Evolutionary conservation across 2,797 vertebrate species (phyloP).

Genomic region (Eremophila alpestris): DNA sequence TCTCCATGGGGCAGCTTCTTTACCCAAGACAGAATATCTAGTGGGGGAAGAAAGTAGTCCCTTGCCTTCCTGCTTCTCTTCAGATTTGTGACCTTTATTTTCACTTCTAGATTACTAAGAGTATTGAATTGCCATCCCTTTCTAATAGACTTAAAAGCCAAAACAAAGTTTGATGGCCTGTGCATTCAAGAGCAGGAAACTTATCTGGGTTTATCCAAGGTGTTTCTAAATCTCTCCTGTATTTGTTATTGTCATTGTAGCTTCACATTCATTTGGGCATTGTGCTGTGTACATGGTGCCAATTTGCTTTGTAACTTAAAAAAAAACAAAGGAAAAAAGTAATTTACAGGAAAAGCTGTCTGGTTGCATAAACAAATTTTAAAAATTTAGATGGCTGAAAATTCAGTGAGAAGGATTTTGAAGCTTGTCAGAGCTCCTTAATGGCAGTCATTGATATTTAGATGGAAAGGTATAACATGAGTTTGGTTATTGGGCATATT

Average conservation of each 20-base stretch:
- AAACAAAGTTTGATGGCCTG: not conserved
- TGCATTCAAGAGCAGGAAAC: not conserved
- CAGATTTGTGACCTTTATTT: not conserved
- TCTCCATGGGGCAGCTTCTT: not conserved
- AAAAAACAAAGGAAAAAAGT: not conserved
- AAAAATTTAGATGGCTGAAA: not conserved
- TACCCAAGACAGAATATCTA: not conserved
- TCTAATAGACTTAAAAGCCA: not conserved
- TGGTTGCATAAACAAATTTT: not conserved
- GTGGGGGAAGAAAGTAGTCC: rapidly evolving
- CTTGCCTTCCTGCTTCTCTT: not conserved
- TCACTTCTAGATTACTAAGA: not conserved
- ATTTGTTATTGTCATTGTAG: not conserved
- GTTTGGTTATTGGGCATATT: not conserved
- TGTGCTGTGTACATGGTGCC: not conserved
- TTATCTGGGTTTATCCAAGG: not conserved
- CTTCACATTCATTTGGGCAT: not conserved
- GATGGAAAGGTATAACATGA: conserved; percentile 30
- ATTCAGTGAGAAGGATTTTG: not conserved
- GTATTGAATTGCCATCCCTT: not conserved
- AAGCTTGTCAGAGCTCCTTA: conserved; percentile 3
- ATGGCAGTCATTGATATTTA: not conserved
- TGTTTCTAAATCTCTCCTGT: not conserved
- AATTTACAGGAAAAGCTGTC: not conserved
- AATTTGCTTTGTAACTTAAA: not conserved